phyloP scores from a whole-genome alignment of 2,797 vertebrate species.

The Knipowitschia caucasica region DNA sequence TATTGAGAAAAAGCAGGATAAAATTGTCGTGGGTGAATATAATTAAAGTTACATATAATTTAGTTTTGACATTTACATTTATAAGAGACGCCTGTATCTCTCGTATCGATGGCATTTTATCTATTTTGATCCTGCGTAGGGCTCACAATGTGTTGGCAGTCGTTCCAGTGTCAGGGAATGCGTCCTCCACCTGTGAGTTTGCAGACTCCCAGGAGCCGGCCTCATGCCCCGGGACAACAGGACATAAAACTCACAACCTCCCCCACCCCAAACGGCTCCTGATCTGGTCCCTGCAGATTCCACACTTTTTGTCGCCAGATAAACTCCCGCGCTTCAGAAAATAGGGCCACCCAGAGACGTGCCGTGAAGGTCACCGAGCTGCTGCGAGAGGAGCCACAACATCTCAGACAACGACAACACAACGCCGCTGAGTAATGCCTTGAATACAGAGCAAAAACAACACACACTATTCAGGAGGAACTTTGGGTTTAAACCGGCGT shows the following conservation, averaged over 20 bases:
- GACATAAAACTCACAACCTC: constrained; percentile 45
- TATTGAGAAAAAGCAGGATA: neutral
- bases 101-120: constrained; percentile 11
- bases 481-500: neutral
- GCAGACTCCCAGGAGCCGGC: constrained; percentile 53
- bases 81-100: neutral
- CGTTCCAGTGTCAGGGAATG: constrained; percentile 39
- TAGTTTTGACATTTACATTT: neutral
- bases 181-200: constrained; percentile 57
- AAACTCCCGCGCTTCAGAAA: constrained; percentile 15
- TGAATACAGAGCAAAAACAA: constrained; percentile 7
- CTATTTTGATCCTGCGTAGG: constrained; percentile 24
- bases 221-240: constrained; percentile 2
- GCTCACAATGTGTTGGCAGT: constrained; percentile 29
- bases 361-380: constrained; percentile 9
- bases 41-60: too few species aligned
- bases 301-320: constrained; percentile 19
- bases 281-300: constrained; percentile 22
- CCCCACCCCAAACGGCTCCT: constrained; percentile 19
- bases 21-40: too few species aligned
- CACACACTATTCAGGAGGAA: neutral
- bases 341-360: constrained; percentile 22
- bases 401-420: constrained; percentile 1
- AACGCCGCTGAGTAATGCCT: neutral
- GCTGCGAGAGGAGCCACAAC: constrained; percentile 4